Evolutionary conservation across 2,113 vertebrate genomes (phyloP).

Genomic region (Clarias magur): DNA sequence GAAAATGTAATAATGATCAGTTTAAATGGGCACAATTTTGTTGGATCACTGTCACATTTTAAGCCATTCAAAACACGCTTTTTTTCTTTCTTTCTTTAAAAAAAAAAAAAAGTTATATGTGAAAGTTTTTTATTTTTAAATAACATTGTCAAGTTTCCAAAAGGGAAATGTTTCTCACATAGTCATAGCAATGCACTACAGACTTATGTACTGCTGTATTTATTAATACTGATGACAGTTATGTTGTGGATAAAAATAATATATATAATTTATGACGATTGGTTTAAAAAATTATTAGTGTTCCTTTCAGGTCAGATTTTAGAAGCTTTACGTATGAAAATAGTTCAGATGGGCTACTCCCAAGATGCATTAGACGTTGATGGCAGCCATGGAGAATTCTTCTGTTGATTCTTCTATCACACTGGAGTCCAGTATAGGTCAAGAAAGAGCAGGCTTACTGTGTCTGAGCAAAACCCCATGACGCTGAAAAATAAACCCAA

Average conservation of each 20-base stretch:
- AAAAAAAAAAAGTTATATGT: too few relatives aligned
- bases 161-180: background rate
- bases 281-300: background rate
- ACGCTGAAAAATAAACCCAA: slow-evolving; percentile 47
- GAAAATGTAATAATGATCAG: background rate
- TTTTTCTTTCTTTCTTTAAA: background rate
- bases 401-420: slow-evolving; percentile 15
- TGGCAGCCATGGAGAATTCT: slow-evolving; percentile 11
- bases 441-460: slow-evolving; percentile 39
- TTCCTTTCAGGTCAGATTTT: background rate
- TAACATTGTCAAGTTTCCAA: background rate
- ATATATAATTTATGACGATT: too few relatives aligned
- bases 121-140: too few relatives aligned
- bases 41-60: background rate
- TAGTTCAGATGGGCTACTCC: background rate
- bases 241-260: too few relatives aligned
- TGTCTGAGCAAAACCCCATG: slow-evolving; percentile 42
- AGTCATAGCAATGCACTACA: background rate
- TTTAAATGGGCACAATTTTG: background rate
- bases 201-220: background rate
- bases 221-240: too few relatives aligned
- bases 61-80: background rate
- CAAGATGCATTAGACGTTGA: slow-evolving; percentile 5
- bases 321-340: background rate
- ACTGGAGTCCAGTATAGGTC: background rate